These are phyloP conservation scores for Staurois parvus DNA, from an alignment of 2,797 vertebrate genomes.

Conservation along the genomic window DNA sequence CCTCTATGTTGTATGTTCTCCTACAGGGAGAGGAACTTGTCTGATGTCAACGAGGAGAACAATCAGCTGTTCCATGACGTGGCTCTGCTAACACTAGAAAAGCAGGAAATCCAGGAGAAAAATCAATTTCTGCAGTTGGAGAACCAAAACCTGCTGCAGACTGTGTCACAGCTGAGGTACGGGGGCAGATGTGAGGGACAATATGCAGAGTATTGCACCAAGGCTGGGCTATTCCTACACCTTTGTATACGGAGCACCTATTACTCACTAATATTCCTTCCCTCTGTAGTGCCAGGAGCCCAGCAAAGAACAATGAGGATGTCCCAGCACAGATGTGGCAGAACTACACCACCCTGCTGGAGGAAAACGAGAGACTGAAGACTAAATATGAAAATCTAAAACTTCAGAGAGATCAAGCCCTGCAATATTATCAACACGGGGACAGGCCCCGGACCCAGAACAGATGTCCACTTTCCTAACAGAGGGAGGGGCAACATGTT, in stretches of 20 bases:
- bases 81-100: slow-evolving; percentile 17
- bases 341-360: background rate
- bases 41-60: slow-evolving; percentile 12
- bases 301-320: background rate
- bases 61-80: slow-evolving; percentile 51
- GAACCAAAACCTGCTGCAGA: background rate
- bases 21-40: slow-evolving; percentile 16
- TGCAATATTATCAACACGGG: background rate
- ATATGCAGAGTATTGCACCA: too few relatives aligned
- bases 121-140: background rate
- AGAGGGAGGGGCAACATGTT: background rate
- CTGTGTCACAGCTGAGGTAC: slow-evolving; percentile 7
- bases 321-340: background rate
- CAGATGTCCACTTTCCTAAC: background rate
- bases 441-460: background rate
- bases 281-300: background rate
- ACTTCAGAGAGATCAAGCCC: background rate
- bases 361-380: background rate
- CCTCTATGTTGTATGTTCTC: background rate
- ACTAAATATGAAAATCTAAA: background rate
- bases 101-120: background rate
- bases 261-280: background rate
- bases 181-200: too few relatives aligned
- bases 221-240: too few relatives aligned
- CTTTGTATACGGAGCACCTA: too few relatives aligned